phyloP scores from a whole-genome alignment of 2,888 invertebrate species.

The Sarcophaga caerulescens region DNA sequence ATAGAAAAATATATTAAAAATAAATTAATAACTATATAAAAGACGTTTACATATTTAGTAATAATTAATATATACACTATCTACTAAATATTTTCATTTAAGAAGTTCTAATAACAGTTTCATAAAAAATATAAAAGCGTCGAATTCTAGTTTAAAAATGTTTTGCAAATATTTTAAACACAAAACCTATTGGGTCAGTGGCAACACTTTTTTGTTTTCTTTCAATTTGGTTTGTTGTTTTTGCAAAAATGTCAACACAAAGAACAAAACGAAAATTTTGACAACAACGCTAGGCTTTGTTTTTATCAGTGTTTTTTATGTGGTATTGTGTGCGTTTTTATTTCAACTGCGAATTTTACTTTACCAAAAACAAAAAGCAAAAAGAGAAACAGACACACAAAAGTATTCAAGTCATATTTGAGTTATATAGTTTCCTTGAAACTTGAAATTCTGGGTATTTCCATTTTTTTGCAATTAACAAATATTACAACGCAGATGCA shows the following conservation, averaged over 20 bases:
- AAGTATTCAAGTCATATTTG: constrained; percentile 17
- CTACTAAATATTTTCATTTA: too few relatives aligned
- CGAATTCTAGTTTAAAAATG: too few relatives aligned
- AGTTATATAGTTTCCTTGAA: constrained; percentile 18
- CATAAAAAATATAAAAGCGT: too few relatives aligned
- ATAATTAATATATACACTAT: too few relatives aligned
- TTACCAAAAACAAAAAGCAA: background rate
- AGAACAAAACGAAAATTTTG: constrained; percentile 17
- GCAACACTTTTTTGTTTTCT: background rate
- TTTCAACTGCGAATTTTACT: constrained; percentile 10
- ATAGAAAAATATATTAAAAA: too few relatives aligned
- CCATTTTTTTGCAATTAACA: background rate
- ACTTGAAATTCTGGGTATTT: constrained; percentile 17
- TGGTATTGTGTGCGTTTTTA: background rate
- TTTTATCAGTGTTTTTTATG: constrained; percentile 15
- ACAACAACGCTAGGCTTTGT: background rate
- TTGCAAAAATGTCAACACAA: background rate
- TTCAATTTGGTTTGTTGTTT: background rate
- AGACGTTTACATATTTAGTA: too few relatives aligned
- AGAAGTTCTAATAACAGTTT: too few relatives aligned
- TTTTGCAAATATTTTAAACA: background rate
- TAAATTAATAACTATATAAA: too few relatives aligned
- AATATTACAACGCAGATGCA: constrained; percentile 51
- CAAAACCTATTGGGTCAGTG: background rate
- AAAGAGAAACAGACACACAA: background rate